Base-by-base conservation (phyloP, 2,797 vertebrate genomes). In the Threskiornis aethiopicus region DNA sequence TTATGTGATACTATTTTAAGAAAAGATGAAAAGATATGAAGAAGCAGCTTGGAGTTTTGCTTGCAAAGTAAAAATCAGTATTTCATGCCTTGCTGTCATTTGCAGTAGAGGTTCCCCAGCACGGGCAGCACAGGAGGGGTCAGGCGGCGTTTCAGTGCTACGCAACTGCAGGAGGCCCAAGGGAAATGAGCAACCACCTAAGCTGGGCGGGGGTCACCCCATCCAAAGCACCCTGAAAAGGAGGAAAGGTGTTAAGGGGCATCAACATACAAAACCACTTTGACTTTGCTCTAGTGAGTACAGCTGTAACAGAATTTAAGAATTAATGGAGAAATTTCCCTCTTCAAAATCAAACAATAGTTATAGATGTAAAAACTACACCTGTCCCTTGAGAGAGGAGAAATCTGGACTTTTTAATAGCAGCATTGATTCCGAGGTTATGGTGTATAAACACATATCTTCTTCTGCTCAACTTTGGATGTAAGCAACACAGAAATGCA, bases 51-150 rank as follows among this genome's bases (percentile, higher is more conserved):
- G 5, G 6, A 37, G 15, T 9, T 73, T 12, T 16, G 24, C 49
- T 61, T 54, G 44, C 19, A 33, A 57, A 44, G 64, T 28, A 51
- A 16, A 81, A 80, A 49, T 12, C 10, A 35, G 7, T 24, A 16
- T 37, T 64, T 51, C 18, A 13, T 16, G 9, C 13, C 15, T 47
- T 51, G 20, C 0, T 52, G 16, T n/a, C 11, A 6, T 5, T 44
- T 33, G 12, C 21, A 49, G 22, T 17, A 20, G 8, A 65, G 5
- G 5, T 4, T 6, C 8, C 5, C 61, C 13, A 1, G 0, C 5
- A 51, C 13, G 1, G 0, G n/a, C 8, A n/a, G 44, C 25, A 13
- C 10, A 41, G 35, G 29, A n/a, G 29, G 13, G 15, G 13, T 44
- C 33, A 65, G 58, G 18, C 2, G 0, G 24, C 5, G 0, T 15